Conservation (phyloP, 2,888 invertebrate species). For the Sialis lutaria region DNA sequence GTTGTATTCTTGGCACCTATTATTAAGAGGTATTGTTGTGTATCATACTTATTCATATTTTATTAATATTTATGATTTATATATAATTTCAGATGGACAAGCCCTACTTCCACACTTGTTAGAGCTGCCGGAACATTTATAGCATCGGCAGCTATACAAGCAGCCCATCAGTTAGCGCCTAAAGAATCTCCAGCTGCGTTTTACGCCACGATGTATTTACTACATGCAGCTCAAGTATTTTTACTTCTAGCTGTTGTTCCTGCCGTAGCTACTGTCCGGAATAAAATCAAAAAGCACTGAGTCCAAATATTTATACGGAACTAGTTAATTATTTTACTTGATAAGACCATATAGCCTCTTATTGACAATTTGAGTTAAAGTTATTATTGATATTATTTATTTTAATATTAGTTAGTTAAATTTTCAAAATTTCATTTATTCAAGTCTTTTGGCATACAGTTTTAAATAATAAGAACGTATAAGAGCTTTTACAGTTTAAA, state of each 20-base stretch:
- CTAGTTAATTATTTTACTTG: no score
- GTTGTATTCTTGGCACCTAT: constrained; percentile 25
- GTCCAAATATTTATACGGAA: no score
- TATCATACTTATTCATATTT: constrained; percentile 19
- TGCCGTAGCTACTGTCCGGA: constrained; percentile 18
- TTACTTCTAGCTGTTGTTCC: constrained; percentile 3
- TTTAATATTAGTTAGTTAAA: no score
- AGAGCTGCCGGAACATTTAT: constrained; percentile 7
- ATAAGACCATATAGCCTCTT: no score
- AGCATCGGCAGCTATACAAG: constrained; percentile 10
- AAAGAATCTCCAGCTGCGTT: constrained; percentile 13
- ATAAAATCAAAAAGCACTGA: no score
- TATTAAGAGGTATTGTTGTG: constrained; percentile 16
- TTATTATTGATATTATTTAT: no score
- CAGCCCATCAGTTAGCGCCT: constrained; percentile 13
- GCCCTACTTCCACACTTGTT: constrained; percentile 7
- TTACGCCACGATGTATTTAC: constrained; percentile 12
- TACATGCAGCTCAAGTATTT: neutral
- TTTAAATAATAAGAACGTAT: no score
- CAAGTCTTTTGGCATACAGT: no score
- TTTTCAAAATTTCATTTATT: no score
- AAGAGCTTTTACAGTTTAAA: no score
- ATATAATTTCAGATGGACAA: constrained; percentile 14
- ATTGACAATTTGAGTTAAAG: no score
- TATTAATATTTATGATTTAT: constrained; percentile 16